These are phyloP conservation scores for Dryococelus australis DNA, from an alignment of 2,888 invertebrate genomes.

Conservation along the genomic window DNA sequence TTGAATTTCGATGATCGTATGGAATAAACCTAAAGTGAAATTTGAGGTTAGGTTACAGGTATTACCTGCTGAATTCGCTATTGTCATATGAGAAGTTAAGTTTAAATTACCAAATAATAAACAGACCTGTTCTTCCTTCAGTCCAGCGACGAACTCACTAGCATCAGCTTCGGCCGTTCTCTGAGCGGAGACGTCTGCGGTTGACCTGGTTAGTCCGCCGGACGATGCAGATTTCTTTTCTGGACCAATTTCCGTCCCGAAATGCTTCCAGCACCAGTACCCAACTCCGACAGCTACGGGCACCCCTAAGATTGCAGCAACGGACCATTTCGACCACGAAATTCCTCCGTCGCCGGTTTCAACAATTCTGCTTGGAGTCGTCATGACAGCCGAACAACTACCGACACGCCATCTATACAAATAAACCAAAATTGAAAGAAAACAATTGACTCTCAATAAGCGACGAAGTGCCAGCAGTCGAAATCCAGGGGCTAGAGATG, in stretches of 20 bases:
- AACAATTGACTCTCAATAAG: neutral
- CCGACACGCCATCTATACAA: slow-evolving; percentile 16
- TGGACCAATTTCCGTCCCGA: slow-evolving; percentile 17
- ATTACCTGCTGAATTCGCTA: neutral
- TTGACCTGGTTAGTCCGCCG: slow-evolving; percentile 56
- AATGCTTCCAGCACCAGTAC: slow-evolving; percentile 74
- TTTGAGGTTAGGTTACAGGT: neutral
- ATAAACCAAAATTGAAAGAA: neutral
- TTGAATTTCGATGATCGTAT: too few relatives aligned
- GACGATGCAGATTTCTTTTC: slow-evolving; percentile 53
- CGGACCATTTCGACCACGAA: slow-evolving; percentile 75
- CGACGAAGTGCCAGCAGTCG: neutral
- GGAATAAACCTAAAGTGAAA: neutral
- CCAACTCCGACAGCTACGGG: slow-evolving; percentile 84
- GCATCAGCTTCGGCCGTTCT: neutral
- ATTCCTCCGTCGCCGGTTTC: slow-evolving; percentile 46
- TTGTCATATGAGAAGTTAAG: neutral
- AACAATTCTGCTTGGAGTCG: slow-evolving; percentile 33
- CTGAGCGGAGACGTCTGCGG: neutral
- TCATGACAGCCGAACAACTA: slow-evolving; percentile 32
- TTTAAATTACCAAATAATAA: neutral
- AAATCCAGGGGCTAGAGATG: neutral
- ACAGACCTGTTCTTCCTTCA: neutral
- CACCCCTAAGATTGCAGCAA: slow-evolving; percentile 83
- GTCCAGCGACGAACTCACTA: neutral